Evolutionary conservation across 2,888 invertebrate species (phyloP).

Genomic region (Tetragnatha montana): DNA sequence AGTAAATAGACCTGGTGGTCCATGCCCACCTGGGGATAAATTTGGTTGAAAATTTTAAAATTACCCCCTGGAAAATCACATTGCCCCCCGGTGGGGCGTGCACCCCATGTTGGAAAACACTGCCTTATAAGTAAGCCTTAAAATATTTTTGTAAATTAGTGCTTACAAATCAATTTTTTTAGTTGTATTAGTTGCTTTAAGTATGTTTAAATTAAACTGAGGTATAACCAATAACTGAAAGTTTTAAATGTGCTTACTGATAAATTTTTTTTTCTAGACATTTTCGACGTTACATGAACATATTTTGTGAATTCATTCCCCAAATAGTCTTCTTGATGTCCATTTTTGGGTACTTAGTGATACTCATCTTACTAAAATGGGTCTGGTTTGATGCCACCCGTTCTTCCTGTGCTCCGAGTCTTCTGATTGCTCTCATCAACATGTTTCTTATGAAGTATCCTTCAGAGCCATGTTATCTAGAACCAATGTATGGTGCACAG

Average conservation of each 20-base stretch:
- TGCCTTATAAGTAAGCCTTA: no score
- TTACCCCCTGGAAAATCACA: no score
- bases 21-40: no score
- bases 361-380: conserved; percentile 98
- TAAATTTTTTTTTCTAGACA: conserved; percentile 75
- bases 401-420: conserved; percentile 91
- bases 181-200: no score
- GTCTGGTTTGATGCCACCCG: conserved; percentile 78
- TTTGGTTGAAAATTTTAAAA: no score
- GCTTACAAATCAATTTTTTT: background rate
- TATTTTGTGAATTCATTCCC: conserved; percentile 95
- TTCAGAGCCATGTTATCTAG: conserved; percentile 71
- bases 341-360: conserved; percentile 95
- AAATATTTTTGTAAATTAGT: background rate
- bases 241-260: background rate
- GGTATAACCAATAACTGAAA: background rate
- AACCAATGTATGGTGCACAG: conserved; percentile 72
- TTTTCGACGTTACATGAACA: conserved; percentile 82
- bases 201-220: no score
- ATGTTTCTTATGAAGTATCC: conserved; percentile 92
- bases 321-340: conserved; percentile 92
- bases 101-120: no score
- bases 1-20: no score
- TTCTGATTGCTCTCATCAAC: conserved; percentile 98
- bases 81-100: no score